Evolutionary conservation across 2,797 vertebrate genomes (phyloP).

Genomic region (Sphenodon punctatus): DNA sequence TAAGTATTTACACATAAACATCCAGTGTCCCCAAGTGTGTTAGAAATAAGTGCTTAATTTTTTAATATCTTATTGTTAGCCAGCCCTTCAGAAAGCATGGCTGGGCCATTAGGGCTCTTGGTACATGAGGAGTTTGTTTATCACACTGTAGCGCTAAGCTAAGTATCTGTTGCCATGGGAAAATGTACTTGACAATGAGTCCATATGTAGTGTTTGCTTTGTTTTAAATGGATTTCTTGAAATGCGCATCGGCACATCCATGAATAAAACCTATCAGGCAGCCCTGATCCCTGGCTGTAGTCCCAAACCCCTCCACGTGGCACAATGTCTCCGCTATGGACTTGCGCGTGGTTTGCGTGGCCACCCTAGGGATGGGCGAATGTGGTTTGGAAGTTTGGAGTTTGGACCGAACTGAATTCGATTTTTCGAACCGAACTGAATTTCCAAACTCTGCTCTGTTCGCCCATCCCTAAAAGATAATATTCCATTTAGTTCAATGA

Average conservation of each 20-base stretch:
- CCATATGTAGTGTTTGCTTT: background rate
- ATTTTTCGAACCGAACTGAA: too few relatives aligned
- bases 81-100: slow-evolving; percentile 8
- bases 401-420: too few relatives aligned
- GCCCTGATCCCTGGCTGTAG: too few relatives aligned
- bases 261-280: background rate
- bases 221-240: background rate
- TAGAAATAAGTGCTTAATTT: background rate
- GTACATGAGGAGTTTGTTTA: slow-evolving; percentile 29
- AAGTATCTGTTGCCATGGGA: slow-evolving; percentile 20
- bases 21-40: background rate
- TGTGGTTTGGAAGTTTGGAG: too few relatives aligned
- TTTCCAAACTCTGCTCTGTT: too few relatives aligned
- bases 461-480: too few relatives aligned
- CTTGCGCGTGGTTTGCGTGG: too few relatives aligned
- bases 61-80: background rate
- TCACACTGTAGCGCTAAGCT: background rate
- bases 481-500: too few relatives aligned
- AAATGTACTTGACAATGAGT: background rate
- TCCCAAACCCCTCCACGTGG: too few relatives aligned
- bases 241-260: background rate
- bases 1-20: background rate
- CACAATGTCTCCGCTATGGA: too few relatives aligned
- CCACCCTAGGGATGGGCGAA: too few relatives aligned
- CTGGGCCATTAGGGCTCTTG: slow-evolving; percentile 19